These are phyloP conservation scores for Sialis fuliginosa DNA, from an alignment of 2,888 invertebrate species.

Conservation along the genomic window DNA sequence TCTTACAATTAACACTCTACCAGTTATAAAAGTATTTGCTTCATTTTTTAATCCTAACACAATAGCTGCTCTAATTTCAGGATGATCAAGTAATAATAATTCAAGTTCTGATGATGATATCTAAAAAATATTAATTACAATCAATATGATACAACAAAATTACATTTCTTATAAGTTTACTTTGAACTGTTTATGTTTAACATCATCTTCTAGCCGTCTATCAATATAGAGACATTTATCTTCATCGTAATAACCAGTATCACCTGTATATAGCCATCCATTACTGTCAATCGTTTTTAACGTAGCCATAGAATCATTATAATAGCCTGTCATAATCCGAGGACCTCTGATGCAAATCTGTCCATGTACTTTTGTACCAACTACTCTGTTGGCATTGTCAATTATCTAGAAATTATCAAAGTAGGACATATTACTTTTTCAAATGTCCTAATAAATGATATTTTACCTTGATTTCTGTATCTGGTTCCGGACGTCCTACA, in stretches of 20 bases:
- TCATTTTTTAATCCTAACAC: background rate
- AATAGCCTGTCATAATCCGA: constrained; percentile 2
- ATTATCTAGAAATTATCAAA: background rate
- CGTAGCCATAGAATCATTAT: background rate
- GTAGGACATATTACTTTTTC: background rate
- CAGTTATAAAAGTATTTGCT: background rate
- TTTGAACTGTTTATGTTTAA: background rate
- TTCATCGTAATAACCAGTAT: constrained; percentile 2
- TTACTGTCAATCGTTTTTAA: background rate
- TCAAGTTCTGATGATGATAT: background rate
- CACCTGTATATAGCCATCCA: constrained; percentile 1
- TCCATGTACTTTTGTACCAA: background rate
- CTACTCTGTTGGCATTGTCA: background rate
- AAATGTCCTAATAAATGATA: background rate
- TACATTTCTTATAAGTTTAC: no score
- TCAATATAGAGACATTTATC: background rate
- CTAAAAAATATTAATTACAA: background rate
- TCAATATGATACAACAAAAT: no score
- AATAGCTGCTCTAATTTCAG: constrained; percentile 1
- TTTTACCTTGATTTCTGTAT: constrained; percentile 3
- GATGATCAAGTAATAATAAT: background rate
- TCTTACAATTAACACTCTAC: constrained; percentile 1
- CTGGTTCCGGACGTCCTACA: constrained; percentile 1
- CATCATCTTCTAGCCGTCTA: background rate
- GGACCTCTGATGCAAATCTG: background rate